Conservation (phyloP, 2,888 invertebrate species). For the Papilio protenor region DNA sequence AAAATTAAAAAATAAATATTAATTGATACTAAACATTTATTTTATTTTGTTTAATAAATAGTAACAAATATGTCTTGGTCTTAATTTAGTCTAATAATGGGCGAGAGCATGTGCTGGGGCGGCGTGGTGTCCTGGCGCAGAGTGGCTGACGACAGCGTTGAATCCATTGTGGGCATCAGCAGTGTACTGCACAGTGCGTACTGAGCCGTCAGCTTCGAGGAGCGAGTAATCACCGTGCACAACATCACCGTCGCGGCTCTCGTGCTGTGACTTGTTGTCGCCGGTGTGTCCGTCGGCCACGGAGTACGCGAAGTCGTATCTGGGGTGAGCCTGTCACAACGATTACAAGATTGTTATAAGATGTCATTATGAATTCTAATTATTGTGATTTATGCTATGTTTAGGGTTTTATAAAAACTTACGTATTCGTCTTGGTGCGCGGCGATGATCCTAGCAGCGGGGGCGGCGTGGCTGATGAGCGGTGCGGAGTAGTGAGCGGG, state of each 20-base stretch:
- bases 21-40: not conserved
- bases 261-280: constrained; percentile 79
- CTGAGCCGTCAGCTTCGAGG: constrained; percentile 80
- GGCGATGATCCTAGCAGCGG: too few relatives aligned
- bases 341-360: not conserved
- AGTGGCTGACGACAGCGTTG: constrained; percentile 74
- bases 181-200: constrained; percentile 81
- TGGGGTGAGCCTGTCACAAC: constrained; percentile 79
- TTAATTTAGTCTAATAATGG: constrained; percentile 55
- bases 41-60: constrained; percentile 4
- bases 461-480: too few relatives aligned
- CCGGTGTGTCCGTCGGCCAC: constrained; percentile 84
- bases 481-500: too few relatives aligned
- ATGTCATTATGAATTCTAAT: not conserved
- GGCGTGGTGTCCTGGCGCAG: constrained; percentile 65
- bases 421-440: too few relatives aligned
- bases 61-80: not conserved
- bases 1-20: not conserved
- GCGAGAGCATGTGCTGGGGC: constrained; percentile 57
- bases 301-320: constrained; percentile 84
- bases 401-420: too few relatives aligned
- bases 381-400: not conserved
- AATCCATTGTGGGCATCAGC: constrained; percentile 82
- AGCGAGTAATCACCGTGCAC: constrained; percentile 83
- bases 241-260: constrained; percentile 79